Evolutionary conservation across 2,888 invertebrate species (phyloP).

Genomic region (Dilophus febrilis): DNA sequence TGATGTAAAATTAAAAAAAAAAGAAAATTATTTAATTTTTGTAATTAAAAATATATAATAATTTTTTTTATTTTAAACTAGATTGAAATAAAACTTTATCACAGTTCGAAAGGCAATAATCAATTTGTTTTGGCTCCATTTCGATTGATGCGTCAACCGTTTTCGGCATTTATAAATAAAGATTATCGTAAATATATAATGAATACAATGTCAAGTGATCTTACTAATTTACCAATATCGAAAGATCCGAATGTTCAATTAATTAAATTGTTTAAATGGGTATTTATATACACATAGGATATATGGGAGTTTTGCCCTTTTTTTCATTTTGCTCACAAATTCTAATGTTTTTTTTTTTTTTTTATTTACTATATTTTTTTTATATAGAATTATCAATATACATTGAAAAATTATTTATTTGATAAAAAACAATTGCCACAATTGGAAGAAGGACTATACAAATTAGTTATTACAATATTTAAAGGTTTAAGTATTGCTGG

Average conservation of each 20-base stretch:
- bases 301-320: no score
- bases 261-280: no score
- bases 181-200: neutral
- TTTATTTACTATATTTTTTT: no score
- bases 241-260: neutral
- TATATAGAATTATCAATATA: no score
- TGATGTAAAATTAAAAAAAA: neutral
- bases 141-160: neutral
- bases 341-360: no score
- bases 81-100: neutral
- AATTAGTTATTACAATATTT: no score
- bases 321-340: no score
- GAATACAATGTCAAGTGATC: neutral
- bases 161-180: neutral
- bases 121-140: neutral
- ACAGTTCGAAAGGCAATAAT: neutral
- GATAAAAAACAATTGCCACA: no score
- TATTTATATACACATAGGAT: no score
- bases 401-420: no score
- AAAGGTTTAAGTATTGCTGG: no score
- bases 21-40: neutral
- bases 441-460: no score
- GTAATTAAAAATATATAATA: neutral
- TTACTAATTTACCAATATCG: neutral
- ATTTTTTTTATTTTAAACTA: neutral